A percentile compares a stretch with the other conserved stretches of the same genome.
Evolutionary conservation across 2,888 invertebrate genomes (phyloP).

Genomic region (Agelastica alni): DNA sequence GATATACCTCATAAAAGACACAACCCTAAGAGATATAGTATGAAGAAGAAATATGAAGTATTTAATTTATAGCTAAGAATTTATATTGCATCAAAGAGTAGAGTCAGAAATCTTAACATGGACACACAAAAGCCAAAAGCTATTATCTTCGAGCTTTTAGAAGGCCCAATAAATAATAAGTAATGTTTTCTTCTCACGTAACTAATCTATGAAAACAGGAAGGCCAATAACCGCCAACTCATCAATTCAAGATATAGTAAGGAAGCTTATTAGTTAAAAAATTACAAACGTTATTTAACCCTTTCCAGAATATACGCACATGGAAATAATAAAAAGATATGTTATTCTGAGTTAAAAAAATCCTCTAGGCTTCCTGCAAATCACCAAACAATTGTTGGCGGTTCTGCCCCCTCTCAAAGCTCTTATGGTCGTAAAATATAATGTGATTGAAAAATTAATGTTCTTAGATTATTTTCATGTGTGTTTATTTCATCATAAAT

Average conservation of each 20-base stretch:
- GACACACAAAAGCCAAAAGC: slow-evolving; percentile 42
- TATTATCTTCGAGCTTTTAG: slow-evolving; percentile 48
- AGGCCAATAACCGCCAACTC: slow-evolving; percentile 55
- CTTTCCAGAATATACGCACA: too few relatives aligned
- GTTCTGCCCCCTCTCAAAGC: too few relatives aligned
- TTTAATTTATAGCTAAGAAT: slow-evolving; percentile 40
- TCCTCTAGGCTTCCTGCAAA: too few relatives aligned
- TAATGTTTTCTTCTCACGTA: slow-evolving; percentile 56
- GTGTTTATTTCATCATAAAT: too few relatives aligned
- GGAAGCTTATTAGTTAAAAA: background rate
- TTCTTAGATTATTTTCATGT: too few relatives aligned
- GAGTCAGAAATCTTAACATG: slow-evolving; percentile 45
- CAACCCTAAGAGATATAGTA: slow-evolving; percentile 19
- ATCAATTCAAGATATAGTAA: slow-evolving; percentile 43
- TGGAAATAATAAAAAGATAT: too few relatives aligned
- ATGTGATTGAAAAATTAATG: too few relatives aligned
- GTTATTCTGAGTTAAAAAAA: too few relatives aligned
- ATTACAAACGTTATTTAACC: too few relatives aligned
- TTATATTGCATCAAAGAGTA: slow-evolving; percentile 44
- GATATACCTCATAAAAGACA: slow-evolving; percentile 22
- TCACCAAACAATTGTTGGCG: too few relatives aligned
- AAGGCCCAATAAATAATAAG: slow-evolving; percentile 54
- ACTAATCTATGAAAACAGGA: slow-evolving; percentile 56
- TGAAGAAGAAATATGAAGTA: slow-evolving; percentile 34
- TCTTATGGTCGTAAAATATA: too few relatives aligned